Base-by-base conservation (phyloP, 1,140 invertebrate genomes). In the Babylonia areolata region DNA sequence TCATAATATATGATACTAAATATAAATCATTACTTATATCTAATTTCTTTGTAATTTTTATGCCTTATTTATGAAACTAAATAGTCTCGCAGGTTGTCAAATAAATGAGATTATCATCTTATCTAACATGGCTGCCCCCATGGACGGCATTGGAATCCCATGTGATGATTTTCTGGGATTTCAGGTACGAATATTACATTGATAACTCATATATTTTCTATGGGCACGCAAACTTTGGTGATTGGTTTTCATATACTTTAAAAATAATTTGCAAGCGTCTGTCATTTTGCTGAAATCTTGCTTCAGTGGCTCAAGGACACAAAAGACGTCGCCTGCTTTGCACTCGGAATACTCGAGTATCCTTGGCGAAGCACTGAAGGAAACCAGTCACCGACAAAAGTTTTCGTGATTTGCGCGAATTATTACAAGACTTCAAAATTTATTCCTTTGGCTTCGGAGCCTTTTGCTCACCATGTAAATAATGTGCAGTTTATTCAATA, bases 101-200 rank as follows among this genome's bases (percentile, higher is more conserved):
- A 5, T 28, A 37, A 39, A 71, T 40, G 85, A 81, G 85, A 86
- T 75, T n/a, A n/a, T n/a, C n/a, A n/a, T 84, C 15, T 78, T 80
- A 85, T 31, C 33, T 71, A 92, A 91, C 5, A 92, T 92, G 92
- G 90, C 92, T 51, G 90, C 92, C 81, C 81, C 92, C 91, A 91
- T 71, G 77, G 79, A 85, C 23, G 80, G 86, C 79, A 73, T 84
- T 35, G 87, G 88, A 80, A 81, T 88, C 31, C 42, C 88, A 33
- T 92, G 91, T 85, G 89, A 90, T 84, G 92, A 92, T 86, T 90
- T 92, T 87, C 73, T 92, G 31, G 85, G 85, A 42, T 92, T 92
- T 88, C 90, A 92, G 90, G 92, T 91, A 78, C 69, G 11, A 23
- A 39, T 51, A 23, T 71, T 71, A 3, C 35, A 75, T 40, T 86